phyloP scores from a whole-genome alignment of 2,888 invertebrate species.

The Cantharis rustica region DNA sequence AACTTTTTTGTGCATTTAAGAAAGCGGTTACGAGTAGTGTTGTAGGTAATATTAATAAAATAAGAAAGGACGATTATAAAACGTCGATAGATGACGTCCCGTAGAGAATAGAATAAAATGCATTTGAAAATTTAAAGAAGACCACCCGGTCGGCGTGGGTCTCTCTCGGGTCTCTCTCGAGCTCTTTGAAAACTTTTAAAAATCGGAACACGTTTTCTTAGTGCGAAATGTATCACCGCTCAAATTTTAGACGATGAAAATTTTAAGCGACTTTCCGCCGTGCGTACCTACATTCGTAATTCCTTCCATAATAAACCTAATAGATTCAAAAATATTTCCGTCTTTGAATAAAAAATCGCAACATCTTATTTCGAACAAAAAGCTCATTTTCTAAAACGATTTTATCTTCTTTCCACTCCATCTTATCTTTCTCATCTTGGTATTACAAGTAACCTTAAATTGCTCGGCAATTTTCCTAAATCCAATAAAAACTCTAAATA shows the following conservation, averaged over 20 bases:
- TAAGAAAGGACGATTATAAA: neutral
- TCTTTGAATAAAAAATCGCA: neutral
- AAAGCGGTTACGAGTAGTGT: neutral
- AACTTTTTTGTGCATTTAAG: neutral
- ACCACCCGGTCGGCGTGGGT: slow-evolving; percentile 20
- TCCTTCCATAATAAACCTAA: neutral
- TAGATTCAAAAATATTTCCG: neutral
- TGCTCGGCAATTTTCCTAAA: neutral
- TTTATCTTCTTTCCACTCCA: neutral
- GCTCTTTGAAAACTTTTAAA: slow-evolving; percentile 26
- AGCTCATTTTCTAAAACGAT: neutral
- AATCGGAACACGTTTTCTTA: slow-evolving; percentile 24
- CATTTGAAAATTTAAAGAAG: slow-evolving; percentile 20
- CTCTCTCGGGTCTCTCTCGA: too few species aligned
- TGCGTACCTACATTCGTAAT: neutral
- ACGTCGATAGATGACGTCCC: slow-evolving; percentile 7
- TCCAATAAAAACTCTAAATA: neutral
- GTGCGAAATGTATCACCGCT: slow-evolving; percentile 24
- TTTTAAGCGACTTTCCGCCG: slow-evolving; percentile 4
- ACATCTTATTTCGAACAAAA: neutral
- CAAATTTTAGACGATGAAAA: slow-evolving; percentile 6
- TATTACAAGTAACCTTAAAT: neutral
- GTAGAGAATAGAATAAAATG: slow-evolving; percentile 19
- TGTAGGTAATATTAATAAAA: neutral
- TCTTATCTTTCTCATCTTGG: neutral